Conservation (phyloP, 2,113 vertebrate species). For the Herpetotheres cachinnans region DNA sequence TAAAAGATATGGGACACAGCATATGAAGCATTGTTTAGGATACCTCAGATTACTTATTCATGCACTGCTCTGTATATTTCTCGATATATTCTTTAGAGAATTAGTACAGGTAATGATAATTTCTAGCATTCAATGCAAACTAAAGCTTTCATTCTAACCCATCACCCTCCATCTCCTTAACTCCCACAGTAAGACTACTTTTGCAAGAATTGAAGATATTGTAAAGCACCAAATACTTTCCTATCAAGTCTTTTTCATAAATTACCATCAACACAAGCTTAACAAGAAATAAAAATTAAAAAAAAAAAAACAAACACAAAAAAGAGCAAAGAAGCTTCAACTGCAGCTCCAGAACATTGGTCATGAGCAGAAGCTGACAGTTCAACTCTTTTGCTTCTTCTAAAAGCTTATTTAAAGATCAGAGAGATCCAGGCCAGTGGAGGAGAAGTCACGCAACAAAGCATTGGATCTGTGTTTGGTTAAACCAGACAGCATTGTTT, state of each 20-base stretch:
- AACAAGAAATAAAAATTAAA: background rate
- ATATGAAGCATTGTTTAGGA: background rate
- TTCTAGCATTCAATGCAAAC: background rate
- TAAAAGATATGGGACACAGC: background rate
- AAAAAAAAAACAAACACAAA: background rate
- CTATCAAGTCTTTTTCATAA: background rate
- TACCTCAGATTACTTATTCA: background rate
- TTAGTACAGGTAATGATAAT: background rate
- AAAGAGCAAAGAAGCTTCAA: background rate
- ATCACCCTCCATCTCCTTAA: background rate
- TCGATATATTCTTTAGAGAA: background rate
- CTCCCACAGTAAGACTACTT: background rate
- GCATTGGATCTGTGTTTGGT: background rate
- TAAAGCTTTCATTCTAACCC: background rate
- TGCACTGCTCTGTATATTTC: background rate
- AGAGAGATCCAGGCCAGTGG: background rate
- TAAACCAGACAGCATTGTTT: background rate
- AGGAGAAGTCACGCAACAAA: background rate
- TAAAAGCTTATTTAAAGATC: background rate
- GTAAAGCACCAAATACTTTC: background rate
- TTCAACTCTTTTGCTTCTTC: background rate
- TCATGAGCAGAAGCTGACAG: background rate
- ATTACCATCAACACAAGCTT: background rate
- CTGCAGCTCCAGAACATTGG: background rate
- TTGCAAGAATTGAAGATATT: background rate